Evolutionary conservation across 2,797 vertebrate species (phyloP).

Genomic region (Gallirallus australis): DNA sequence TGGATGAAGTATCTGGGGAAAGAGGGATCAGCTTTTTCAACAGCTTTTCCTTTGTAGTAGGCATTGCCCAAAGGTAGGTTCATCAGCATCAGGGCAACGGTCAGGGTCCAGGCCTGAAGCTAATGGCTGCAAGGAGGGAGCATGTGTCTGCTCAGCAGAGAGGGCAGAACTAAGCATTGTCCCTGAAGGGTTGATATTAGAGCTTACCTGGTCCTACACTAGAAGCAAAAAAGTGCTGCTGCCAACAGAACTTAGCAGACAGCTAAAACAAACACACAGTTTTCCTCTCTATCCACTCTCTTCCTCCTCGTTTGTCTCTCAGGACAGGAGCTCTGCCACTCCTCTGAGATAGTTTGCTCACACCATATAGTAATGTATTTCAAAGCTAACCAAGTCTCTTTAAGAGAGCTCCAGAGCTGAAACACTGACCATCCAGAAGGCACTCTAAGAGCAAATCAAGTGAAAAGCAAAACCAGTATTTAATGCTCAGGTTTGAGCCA

Average conservation of each 20-base stretch:
- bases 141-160: slow-evolving; percentile 76
- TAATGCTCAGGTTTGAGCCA: not conserved
- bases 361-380: not conserved
- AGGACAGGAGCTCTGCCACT: not conserved
- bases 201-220: not conserved
- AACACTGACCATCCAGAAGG: not conserved
- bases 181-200: not conserved
- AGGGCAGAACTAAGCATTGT: not conserved
- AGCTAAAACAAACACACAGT: not conserved
- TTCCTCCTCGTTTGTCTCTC: not conserved
- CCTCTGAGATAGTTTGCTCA: not conserved
- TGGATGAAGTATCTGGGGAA: slow-evolving; percentile 82
- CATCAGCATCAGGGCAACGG: slow-evolving; percentile 82
- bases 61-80: slow-evolving; percentile 83
- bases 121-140: slow-evolving; percentile 85
- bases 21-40: slow-evolving; percentile 85
- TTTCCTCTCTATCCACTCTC: not conserved
- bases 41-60: slow-evolving; percentile 85
- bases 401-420: not conserved
- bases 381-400: not conserved
- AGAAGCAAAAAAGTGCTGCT: not conserved
- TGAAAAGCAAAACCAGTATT: not conserved
- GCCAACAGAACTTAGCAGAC: not conserved
- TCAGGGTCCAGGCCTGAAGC: slow-evolving; percentile 82
- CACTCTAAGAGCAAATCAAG: not conserved